Conservation (phyloP, 2,888 invertebrate genomes). For the Pammene aurita region DNA sequence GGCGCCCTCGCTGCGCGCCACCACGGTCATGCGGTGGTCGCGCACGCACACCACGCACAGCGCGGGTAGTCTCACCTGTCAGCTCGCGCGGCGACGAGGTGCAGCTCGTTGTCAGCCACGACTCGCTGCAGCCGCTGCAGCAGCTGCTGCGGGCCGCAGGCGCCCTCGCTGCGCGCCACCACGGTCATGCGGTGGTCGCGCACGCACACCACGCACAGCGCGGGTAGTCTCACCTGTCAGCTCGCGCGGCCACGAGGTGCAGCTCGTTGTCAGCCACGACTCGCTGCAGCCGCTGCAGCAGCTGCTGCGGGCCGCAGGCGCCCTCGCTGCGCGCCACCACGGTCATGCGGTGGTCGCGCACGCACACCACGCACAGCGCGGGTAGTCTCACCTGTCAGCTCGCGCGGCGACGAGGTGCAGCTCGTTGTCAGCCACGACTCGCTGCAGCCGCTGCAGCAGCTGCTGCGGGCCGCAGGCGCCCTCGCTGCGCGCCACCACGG, state of each 20-base stretch:
- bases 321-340: constrained; percentile 96
- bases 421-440: constrained; percentile 93
- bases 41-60: too few relatives aligned
- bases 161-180: too few relatives aligned
- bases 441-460: constrained; percentile 87
- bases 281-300: constrained; percentile 88
- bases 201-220: too few relatives aligned
- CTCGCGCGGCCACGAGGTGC: constrained; percentile 92
- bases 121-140: too few relatives aligned
- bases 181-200: too few relatives aligned
- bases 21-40: too few relatives aligned
- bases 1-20: too few relatives aligned
- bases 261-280: constrained; percentile 94
- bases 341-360: constrained; percentile 94
- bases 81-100: too few relatives aligned
- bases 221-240: constrained; percentile 86
- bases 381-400: constrained; percentile 87
- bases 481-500: neutral
- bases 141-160: too few relatives aligned
- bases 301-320: constrained; percentile 87
- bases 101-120: too few relatives aligned
- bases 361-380: neutral
- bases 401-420: constrained; percentile 93
- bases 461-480: constrained; percentile 90
- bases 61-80: too few relatives aligned